Conservation (phyloP, 2,113 vertebrate genomes). For the Eubucco bourcierii region DNA sequence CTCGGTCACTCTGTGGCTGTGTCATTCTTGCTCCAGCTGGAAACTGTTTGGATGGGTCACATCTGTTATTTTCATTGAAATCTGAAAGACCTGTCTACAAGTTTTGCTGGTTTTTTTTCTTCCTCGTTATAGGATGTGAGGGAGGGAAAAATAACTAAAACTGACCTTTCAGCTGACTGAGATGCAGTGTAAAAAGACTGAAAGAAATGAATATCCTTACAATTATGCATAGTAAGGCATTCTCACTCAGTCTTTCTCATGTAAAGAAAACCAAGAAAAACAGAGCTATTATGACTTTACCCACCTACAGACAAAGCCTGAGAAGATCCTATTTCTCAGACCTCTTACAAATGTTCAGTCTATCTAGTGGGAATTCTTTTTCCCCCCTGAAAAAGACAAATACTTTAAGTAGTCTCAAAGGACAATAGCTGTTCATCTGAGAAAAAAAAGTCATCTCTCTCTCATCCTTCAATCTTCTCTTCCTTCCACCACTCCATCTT, state of each 20-base stretch:
- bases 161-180: conserved; percentile 48
- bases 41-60: conserved; percentile 48
- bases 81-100: conserved; percentile 50
- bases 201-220: conserved; percentile 58
- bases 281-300: conserved; percentile 69
- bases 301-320: conserved; percentile 74
- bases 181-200: conserved; percentile 50
- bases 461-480: background rate
- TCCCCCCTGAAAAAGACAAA: conserved; percentile 67
- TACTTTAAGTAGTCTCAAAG: conserved; percentile 59
- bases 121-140: conserved; percentile 22
- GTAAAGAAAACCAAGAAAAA: conserved; percentile 79
- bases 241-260: conserved; percentile 71
- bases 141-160: conserved; percentile 62
- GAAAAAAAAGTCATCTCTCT: conserved; percentile 63
- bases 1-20: conserved; percentile 40
- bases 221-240: conserved; percentile 70
- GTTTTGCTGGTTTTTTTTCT: background rate
- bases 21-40: background rate
- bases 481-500: background rate
- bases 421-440: conserved; percentile 25
- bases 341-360: conserved; percentile 64
- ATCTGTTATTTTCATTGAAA: conserved; percentile 63
- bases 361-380: conserved; percentile 61
- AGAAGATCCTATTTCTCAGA: conserved; percentile 77